Evolutionary conservation across 2,797 vertebrate species (phyloP), one percentile per base, ranked within the genome.

Genomic region (Tiaroga cobitis): DNA sequence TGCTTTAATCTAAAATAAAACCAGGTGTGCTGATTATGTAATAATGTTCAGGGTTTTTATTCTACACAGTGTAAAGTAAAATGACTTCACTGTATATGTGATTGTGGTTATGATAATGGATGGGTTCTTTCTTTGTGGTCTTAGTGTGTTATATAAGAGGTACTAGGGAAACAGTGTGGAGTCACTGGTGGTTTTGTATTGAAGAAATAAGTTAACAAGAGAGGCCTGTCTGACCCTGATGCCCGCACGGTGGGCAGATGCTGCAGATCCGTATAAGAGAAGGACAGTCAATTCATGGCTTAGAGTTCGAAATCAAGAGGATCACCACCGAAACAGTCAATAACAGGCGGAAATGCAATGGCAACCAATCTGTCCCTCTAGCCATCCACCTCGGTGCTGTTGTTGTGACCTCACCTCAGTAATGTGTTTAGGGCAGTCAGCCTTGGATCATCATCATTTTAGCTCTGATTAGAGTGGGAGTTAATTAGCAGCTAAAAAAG

Each of bases 131-230:
- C 24, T 77, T 80, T 59, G 34, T 74, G 75, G 69, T 80, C 41
- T 63, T 73, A 82, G 69, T 82, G 29, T 87, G 83, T 90, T 91
- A 87, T 85, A 80, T 89, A 90, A 91, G 24, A 65, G 76, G 81
- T 88, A 16, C 46, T 46, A 86, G 69, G 77, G 79, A 56, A n/a
- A 88, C 49, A 61, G 37, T 29, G 63, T 75, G 41, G 70, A 81
- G 85, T 86, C 79, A 80, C 21, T 34, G 67, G 19, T 78, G 29
- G 63, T 85, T 86, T 81, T 46, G 19, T 67, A 67, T 15, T 81
- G 77, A 39, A 87, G 75, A 87, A 82, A 85, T 29, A 21, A 82
- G 84, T 76, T 80, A 59, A 84, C 32, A 74, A 61, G n/a, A 54
- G 49, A 51, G 46, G 37, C 67, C 70, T 67, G 37, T 65, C 46